Evolutionary conservation across 2,888 invertebrate species (phyloP), one percentile per base, ranked within the genome.

Genomic region (Galeruca laticollis): DNA sequence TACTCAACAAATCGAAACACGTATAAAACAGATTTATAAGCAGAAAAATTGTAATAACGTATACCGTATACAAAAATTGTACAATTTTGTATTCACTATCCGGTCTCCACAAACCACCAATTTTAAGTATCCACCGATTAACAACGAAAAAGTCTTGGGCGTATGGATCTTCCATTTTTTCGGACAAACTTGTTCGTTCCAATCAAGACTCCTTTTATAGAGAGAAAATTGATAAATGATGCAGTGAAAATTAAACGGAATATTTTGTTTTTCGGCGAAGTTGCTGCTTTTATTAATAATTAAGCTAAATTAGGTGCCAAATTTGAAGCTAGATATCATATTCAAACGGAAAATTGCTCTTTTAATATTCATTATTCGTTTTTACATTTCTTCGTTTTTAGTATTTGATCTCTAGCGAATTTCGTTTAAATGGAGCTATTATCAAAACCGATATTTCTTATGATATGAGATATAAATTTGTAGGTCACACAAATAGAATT

Each of bases 21-120:
- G 82, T 82, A 68, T 81, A 83, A 73, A 76, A 83, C 11, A 82
- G 1, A 67, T 82, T 82, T 0, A 82, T 82, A 68, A 82, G 82
- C 13, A 82, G 47, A 68, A 82, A 81, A 33, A 80, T 78, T 4
- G 72, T 52, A 13, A 77, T 73, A 21, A 78, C 76, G 72, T 82
- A 83, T 2, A 76, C 43, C 37, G 75, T 78, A 73, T 80, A 83
- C 3, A 76, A 26, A 5, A 64, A 60, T 66, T 76, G 75, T 5
- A 78, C 20, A 4, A 72, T 49, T 61, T 73, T 70, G 31, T 76
- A 77, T 52, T 69, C 62, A n/a, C 49, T 78, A 37, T 77, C 73
- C 2, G 83, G 83, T 31, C 69, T 72, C 82, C 82, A 83, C 13
- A 83, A 68, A 15, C 82, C 82, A 5, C 81, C 82, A 69, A 72